phyloP scores from a whole-genome alignment of 1,140 invertebrate species.

The Zaprionus lachaisei region DNA sequence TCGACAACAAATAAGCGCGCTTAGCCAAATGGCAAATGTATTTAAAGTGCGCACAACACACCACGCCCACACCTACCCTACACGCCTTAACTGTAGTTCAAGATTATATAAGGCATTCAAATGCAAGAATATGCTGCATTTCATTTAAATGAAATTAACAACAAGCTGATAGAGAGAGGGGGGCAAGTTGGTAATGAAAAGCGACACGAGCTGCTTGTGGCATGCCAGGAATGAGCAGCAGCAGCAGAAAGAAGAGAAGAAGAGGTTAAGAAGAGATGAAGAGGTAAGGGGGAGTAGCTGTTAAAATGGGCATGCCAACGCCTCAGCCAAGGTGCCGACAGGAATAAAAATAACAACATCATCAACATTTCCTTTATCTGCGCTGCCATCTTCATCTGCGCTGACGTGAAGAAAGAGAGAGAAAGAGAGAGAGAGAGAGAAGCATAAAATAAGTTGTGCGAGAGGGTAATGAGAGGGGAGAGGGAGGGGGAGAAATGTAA shows the following conservation, averaged over 20 bases:
- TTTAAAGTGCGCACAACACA: constrained; percentile 22
- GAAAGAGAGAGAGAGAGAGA: not conserved
- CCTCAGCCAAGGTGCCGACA: constrained; percentile 48
- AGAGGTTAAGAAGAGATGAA: not conserved
- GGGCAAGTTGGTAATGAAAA: constrained; percentile 31
- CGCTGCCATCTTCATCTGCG: constrained; percentile 33
- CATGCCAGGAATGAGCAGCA: constrained; percentile 71
- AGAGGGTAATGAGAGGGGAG: not conserved
- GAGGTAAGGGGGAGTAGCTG: not conserved
- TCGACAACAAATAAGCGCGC: constrained; percentile 49
- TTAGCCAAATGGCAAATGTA: constrained; percentile 45
- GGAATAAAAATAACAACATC: constrained; percentile 46
- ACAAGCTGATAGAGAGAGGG: too few species aligned
- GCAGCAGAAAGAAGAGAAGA: constrained; percentile 1
- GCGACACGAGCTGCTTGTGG: constrained; percentile 76
- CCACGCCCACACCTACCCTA: too few species aligned
- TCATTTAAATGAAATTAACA: constrained; percentile 73
- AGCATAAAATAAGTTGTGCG: not conserved
- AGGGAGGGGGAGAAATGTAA: constrained; percentile 62
- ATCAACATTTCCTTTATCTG: constrained; percentile 29
- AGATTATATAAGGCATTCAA: constrained; percentile 6
- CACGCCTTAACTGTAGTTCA: not conserved
- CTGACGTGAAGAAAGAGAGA: constrained; percentile 31
- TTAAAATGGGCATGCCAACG: constrained; percentile 50
- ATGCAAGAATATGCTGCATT: constrained; percentile 31